Evolutionary conservation across 2,797 vertebrate species (phyloP).

Genomic region (Urocyon cinereoargenteus): DNA sequence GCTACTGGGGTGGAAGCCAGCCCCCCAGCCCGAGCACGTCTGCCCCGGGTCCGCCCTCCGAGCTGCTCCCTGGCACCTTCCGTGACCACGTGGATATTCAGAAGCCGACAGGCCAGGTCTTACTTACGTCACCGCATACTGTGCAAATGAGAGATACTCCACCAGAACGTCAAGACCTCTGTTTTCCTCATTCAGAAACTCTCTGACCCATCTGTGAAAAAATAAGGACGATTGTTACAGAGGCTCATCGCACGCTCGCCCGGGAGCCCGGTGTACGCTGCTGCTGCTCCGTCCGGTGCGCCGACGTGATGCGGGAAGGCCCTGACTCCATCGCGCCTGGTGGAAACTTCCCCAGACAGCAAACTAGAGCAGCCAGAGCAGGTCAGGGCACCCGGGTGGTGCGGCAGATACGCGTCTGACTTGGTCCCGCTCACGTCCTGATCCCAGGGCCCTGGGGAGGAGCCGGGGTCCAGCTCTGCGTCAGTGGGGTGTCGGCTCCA

Average conservation of each 20-base stretch:
- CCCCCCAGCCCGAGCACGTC: not conserved
- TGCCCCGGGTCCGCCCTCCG: no score
- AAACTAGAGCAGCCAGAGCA: not conserved
- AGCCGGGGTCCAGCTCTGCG: not conserved
- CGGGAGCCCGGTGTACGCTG: not conserved
- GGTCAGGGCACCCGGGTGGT: not conserved
- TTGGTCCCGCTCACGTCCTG: not conserved
- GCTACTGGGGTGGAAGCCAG: slow-evolving; percentile 29
- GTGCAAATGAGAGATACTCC: slow-evolving; percentile 98
- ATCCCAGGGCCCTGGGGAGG: not conserved
- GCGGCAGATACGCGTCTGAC: not conserved
- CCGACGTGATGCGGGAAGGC: not conserved
- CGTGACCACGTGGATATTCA: slow-evolving; percentile 15
- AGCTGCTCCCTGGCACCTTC: not conserved
- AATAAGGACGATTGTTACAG: slow-evolving; percentile 18
- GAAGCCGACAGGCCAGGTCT: not conserved
- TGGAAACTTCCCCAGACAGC: not conserved
- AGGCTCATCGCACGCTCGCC: not conserved
- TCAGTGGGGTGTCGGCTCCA: not conserved
- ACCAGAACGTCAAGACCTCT: slow-evolving; percentile 97
- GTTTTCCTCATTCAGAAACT: slow-evolving; percentile 98
- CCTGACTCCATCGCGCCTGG: not conserved
- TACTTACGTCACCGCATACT: slow-evolving; percentile 98
- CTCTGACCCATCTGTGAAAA: slow-evolving; percentile 95
- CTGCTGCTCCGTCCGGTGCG: not conserved